Conservation (phyloP, 2,888 invertebrate species). For the Polyommatus iphigenia region DNA sequence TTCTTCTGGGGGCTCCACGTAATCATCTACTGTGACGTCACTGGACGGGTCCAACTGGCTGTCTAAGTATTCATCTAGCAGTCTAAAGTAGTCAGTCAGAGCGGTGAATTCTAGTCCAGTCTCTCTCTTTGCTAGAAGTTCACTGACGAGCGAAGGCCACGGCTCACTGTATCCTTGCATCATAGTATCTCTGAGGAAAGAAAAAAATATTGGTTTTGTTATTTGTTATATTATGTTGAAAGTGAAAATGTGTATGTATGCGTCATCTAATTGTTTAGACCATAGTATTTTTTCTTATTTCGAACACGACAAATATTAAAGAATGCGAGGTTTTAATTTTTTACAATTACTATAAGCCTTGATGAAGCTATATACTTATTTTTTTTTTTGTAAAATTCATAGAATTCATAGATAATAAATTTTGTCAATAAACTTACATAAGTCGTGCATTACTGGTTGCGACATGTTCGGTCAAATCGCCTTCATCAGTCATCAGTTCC, state of each 20-base stretch:
- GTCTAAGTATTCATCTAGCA: constrained; percentile 77
- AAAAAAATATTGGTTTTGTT: constrained; percentile 8
- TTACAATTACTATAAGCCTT: too few species aligned
- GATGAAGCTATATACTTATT: too few species aligned
- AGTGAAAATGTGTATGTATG: not conserved
- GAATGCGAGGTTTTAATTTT: too few species aligned
- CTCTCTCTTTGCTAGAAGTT: constrained; percentile 69
- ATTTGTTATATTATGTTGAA: constrained; percentile 1
- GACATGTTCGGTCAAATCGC: constrained; percentile 66
- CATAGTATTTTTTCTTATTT: too few species aligned
- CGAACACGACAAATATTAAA: too few species aligned
- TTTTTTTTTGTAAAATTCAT: too few species aligned
- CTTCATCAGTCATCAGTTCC: constrained; percentile 68
- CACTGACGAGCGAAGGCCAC: constrained; percentile 75
- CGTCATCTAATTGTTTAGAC: too few species aligned
- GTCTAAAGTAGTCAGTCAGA: constrained; percentile 77
- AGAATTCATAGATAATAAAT: too few species aligned
- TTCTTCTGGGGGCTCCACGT: constrained; percentile 56
- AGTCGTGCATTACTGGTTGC: constrained; percentile 64
- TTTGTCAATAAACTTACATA: constrained; percentile 55
- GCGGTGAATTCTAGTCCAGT: constrained; percentile 73
- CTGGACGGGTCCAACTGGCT: constrained; percentile 66
- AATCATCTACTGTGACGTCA: constrained; percentile 55
- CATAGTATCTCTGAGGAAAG: constrained; percentile 66
- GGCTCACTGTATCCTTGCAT: constrained; percentile 66